These are phyloP conservation scores for Poeciliopsis retropinna DNA, from an alignment of 2,113 vertebrate species.

Conservation along the genomic window DNA sequence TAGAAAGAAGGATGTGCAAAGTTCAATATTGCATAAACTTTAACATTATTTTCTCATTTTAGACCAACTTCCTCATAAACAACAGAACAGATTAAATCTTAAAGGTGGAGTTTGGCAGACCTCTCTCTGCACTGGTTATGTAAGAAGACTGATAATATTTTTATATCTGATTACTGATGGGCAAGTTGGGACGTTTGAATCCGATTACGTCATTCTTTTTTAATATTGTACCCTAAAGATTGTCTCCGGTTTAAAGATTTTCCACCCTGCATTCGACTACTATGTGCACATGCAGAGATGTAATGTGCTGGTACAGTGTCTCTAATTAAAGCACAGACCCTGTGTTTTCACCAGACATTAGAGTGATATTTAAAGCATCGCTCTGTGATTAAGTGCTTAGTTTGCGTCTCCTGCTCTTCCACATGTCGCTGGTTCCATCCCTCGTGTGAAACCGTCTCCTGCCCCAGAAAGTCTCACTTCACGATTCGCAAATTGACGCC, in stretches of 20 bases:
- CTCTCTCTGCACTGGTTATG: background rate
- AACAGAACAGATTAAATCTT: background rate
- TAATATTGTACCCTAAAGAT: slow-evolving; percentile 35
- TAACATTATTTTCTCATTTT: background rate
- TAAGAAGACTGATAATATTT: background rate
- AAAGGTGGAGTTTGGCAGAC: background rate
- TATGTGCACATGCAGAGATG: slow-evolving; percentile 46
- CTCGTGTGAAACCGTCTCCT: slow-evolving; percentile 60
- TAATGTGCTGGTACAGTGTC: slow-evolving; percentile 50
- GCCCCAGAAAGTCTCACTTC: slow-evolving; percentile 15
- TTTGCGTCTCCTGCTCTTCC: slow-evolving; percentile 71
- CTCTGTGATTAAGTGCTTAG: slow-evolving; percentile 77
- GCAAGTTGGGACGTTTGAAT: background rate
- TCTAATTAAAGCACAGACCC: slow-evolving; percentile 74
- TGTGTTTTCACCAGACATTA: slow-evolving; percentile 69
- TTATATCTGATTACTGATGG: background rate
- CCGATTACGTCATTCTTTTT: background rate
- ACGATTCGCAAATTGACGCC: slow-evolving; percentile 66
- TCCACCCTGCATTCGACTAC: slow-evolving; percentile 37
- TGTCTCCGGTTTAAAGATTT: slow-evolving; percentile 22
- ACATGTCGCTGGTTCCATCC: slow-evolving; percentile 37
- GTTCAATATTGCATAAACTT: background rate
- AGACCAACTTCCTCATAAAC: background rate
- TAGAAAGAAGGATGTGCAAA: background rate
- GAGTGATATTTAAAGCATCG: slow-evolving; percentile 73